Evolutionary conservation across 1,140 invertebrate species (phyloP).

Genomic region (Drosophila ogumai): DNA sequence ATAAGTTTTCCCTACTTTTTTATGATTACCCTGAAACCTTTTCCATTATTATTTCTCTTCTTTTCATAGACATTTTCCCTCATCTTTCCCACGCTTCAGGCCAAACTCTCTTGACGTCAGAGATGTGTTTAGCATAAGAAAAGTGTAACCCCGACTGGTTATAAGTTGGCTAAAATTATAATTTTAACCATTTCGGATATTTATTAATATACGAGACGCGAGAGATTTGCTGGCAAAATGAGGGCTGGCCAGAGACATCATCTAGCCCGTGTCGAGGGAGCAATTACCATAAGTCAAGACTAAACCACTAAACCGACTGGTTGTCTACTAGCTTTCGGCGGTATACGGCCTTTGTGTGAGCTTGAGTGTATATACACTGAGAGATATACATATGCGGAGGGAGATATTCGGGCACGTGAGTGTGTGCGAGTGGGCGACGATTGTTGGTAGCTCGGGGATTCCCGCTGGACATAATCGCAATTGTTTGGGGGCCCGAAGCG

Average conservation of each 20-base stretch:
- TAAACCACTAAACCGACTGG: slow-evolving; percentile 28
- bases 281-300: slow-evolving; percentile 46
- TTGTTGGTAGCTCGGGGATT: slow-evolving; percentile 34
- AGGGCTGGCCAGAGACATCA: neutral
- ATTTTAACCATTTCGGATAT: neutral
- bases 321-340: slow-evolving; percentile 25
- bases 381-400: neutral
- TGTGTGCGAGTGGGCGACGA: slow-evolving; percentile 14
- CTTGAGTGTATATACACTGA: neutral
- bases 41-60: neutral
- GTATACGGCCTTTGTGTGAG: neutral
- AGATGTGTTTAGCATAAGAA: slow-evolving; percentile 3
- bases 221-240: neutral
- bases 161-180: neutral
- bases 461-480: slow-evolving; percentile 56
- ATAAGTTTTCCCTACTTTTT: no score
- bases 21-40: neutral
- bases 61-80: neutral
- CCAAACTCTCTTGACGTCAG: neutral
- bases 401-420: neutral
- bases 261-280: neutral
- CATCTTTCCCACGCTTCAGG: neutral
- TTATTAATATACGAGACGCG: neutral
- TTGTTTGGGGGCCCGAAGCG: slow-evolving; percentile 59
- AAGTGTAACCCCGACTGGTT: slow-evolving; percentile 15